These are phyloP conservation scores for Rhegmatorhina hoffmannsi DNA, from an alignment of 2,113 vertebrate genomes.

Conservation along the genomic window DNA sequence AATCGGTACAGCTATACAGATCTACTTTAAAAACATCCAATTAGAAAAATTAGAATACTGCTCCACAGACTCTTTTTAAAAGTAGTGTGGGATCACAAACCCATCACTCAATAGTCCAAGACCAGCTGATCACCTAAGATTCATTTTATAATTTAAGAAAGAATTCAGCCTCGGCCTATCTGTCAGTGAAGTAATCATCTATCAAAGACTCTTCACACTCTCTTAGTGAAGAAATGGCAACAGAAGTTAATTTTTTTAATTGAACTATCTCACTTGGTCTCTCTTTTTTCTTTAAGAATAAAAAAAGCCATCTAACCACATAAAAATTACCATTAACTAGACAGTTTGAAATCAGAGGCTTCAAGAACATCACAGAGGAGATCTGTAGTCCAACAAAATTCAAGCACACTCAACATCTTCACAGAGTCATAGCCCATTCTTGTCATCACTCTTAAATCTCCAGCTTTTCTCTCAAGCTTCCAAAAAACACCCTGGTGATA, in stretches of 20 bases:
- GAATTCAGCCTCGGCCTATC: neutral
- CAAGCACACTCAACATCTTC: neutral
- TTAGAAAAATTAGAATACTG: neutral
- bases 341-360: neutral
- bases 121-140: neutral
- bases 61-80: neutral
- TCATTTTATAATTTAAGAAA: neutral
- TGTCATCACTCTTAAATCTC: neutral
- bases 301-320: neutral
- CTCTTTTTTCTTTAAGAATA: neutral
- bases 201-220: neutral
- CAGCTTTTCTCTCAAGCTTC: neutral
- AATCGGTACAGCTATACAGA: neutral
- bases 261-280: neutral
- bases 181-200: neutral
- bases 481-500: neutral
- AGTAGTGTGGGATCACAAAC: neutral
- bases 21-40: neutral
- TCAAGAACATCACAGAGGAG: neutral
- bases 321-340: neutral
- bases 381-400: neutral
- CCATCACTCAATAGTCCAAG: neutral
- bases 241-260: neutral
- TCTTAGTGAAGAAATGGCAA: neutral
- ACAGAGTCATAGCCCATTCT: neutral